Conservation (phyloP, 2,888 invertebrate species). For the Perdita meconis region DNA sequence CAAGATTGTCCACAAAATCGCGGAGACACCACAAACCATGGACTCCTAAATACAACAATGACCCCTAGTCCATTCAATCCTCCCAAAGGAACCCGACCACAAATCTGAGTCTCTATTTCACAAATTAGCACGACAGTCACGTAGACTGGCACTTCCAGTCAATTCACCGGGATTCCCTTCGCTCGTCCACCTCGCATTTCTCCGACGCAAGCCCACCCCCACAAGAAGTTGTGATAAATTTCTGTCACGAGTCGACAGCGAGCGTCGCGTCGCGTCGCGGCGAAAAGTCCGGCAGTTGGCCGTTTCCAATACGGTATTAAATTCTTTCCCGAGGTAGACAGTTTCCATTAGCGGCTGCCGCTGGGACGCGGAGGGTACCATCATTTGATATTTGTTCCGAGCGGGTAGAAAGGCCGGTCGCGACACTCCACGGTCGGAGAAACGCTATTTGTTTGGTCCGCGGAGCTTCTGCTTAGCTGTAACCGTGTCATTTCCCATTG, state of each 20-base stretch:
- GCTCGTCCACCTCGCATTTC: not conserved
- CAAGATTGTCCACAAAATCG: no score
- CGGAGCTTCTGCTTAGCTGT: constrained; percentile 49
- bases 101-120: constrained; percentile 12
- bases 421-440: constrained; percentile 30
- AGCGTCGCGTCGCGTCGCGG: not conserved
- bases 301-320: constrained; percentile 31
- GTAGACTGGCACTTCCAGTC: constrained; percentile 16
- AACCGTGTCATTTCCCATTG: constrained; percentile 78
- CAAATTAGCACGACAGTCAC: constrained; percentile 17
- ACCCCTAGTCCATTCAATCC: not conserved
- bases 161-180: not conserved
- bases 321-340: constrained; percentile 34
- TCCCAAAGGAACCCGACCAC: not conserved
- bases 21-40: not conserved
- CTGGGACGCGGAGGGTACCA: not conserved
- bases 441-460: constrained; percentile 58
- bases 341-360: constrained; percentile 34
- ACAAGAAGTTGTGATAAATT: constrained; percentile 19
- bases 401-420: constrained; percentile 21
- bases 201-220: not conserved
- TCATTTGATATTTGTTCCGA: constrained; percentile 44
- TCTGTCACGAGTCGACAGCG: constrained; percentile 24
- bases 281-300: constrained; percentile 17
- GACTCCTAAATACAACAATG: not conserved